Evolutionary conservation across 23 tunicate genomes (phyloP), one percentile per base, ranked within the genome.

Genomic region (Styela clava): DNA sequence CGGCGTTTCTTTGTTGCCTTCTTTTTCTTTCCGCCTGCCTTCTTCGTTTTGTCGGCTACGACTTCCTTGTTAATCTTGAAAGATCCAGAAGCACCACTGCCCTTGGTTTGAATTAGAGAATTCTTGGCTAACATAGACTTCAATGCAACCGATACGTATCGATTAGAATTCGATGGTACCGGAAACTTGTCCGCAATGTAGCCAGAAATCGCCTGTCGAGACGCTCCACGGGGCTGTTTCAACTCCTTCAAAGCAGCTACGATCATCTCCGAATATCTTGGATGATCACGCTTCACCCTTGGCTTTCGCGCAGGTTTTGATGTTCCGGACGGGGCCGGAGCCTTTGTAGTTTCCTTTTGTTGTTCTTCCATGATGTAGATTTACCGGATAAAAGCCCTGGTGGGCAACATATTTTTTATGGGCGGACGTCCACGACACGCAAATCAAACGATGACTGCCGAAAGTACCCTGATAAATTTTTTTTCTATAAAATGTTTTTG

Each of bases 261-360:
- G 64, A 91, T 91, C 97, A 91, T 91, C 35, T 91, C 90, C 70
- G 74, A 68, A 80, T 91, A 91, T 63, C 77, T 87, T 56, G 89
- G 85, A 32, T 87, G 97, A 68, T 78, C 52, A 9, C 68, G 28
- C 82, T 69, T 85, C 69, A 18, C 37, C 35, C 77, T 29, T 21
- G 34, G 35, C 77, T 71, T 71, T 26, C 24, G 32, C 24, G 77
- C 34, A 16, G 27, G 31, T 29, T 30, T 27, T 65, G 71, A 7
- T 26, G 31, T 65, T 65, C 71, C 71, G 31, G 31, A 65, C 31
- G 71, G 71, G 7, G 71, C 71, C 30, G 71, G 71, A 65, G 16
- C 71, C 56, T 44, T 44, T 44, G 56, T 7, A 44, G 12, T 12
- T 44, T 44, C 56, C 56, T 44, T 44, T 44, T 44, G 56, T 12